These are phyloP conservation scores for Lophotis ruficrista DNA, from an alignment of 2,113 vertebrate species.

Conservation along the genomic window DNA sequence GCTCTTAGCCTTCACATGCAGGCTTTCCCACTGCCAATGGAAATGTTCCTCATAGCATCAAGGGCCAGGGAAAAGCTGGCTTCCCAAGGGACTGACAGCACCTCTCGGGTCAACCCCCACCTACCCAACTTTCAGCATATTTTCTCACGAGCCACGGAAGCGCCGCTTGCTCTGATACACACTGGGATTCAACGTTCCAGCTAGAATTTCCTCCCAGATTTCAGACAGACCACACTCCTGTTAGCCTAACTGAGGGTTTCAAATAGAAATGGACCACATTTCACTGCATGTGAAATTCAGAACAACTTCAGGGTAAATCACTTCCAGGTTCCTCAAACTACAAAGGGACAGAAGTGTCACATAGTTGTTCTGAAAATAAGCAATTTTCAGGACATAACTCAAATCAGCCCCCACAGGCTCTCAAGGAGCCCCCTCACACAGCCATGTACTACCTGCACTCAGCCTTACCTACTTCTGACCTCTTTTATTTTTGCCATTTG, in stretches of 20 bases:
- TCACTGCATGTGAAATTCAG: neutral
- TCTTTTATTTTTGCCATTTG: neutral
- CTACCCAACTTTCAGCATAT: neutral
- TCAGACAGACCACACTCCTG: neutral
- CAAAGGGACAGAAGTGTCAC: neutral
- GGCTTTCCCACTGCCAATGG: neutral
- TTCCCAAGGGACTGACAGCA: neutral
- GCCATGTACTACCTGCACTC: neutral
- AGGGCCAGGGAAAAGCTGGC: neutral
- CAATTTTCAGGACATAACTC: neutral
- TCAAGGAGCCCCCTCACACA: neutral
- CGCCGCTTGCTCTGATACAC: rapidly evolving
- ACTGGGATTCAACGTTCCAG: neutral
- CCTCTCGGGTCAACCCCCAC: neutral
- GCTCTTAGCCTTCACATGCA: neutral
- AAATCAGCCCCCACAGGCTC: neutral
- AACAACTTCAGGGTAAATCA: neutral
- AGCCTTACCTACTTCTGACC: neutral
- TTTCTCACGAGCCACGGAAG: neutral
- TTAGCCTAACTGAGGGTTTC: neutral
- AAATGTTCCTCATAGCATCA: neutral
- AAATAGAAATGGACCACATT: neutral
- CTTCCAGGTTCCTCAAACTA: neutral
- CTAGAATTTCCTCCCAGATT: neutral
- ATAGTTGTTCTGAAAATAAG: neutral